Percentiles rank a stretch among this genome's conserved stretches.
Conservation (phyloP, 2,797 vertebrate species). For the Notoglanidium macrostoma region DNA sequence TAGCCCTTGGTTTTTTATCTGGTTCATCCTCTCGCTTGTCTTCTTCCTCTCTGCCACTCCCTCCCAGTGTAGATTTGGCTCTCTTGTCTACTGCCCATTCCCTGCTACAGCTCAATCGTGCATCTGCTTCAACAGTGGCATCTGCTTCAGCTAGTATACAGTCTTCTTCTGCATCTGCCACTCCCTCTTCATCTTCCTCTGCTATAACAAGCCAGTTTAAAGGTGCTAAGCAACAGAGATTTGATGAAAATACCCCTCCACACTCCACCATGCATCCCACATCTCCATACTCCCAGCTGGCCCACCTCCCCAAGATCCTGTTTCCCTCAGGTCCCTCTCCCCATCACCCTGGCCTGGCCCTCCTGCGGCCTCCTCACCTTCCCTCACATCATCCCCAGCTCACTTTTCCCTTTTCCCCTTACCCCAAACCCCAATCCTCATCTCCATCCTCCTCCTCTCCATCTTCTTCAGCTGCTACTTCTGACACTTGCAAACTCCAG, state of each 20-base stretch:
- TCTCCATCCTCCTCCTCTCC: constrained; percentile 71
- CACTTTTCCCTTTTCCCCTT: constrained; percentile 78
- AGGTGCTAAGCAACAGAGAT: constrained; percentile 77
- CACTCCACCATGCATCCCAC: constrained; percentile 70
- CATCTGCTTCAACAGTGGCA: constrained; percentile 69
- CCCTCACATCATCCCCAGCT: constrained; percentile 73
- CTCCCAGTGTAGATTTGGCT: constrained; percentile 80
- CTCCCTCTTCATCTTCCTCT: constrained; percentile 69
- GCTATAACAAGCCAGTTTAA: constrained; percentile 72
- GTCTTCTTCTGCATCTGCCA: constrained; percentile 65
- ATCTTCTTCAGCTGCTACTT: constrained; percentile 69
- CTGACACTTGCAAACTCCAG: constrained; percentile 91
- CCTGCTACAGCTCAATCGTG: constrained; percentile 77
- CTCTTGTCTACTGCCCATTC: constrained; percentile 81
- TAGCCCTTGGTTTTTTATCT: constrained; percentile 75
- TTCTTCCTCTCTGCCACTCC: constrained; percentile 76
- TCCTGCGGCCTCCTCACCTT: constrained; percentile 70
- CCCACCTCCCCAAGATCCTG: constrained; percentile 81
- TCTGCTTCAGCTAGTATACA: constrained; percentile 62
- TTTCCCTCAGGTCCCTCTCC: constrained; percentile 75
- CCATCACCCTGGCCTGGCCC: constrained; percentile 75
- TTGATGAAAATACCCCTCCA: constrained; percentile 82
- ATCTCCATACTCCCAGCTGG: constrained; percentile 77
- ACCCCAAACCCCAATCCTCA: constrained; percentile 73
- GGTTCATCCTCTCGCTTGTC: constrained; percentile 70